Conservation (phyloP, 2,888 invertebrate genomes). For the Buathra laborator region DNA sequence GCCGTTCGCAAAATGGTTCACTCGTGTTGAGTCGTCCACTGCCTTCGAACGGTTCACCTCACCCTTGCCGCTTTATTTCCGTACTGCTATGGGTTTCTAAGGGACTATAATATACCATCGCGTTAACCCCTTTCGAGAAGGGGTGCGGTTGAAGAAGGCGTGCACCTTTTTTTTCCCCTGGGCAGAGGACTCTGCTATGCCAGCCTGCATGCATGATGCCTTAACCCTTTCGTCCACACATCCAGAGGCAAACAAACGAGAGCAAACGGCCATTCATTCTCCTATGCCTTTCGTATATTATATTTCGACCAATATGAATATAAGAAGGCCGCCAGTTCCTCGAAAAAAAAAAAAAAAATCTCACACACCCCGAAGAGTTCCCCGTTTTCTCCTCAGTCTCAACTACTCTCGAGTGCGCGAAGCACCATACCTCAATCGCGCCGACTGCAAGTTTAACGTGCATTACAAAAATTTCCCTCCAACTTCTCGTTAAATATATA, state of each 20-base stretch:
- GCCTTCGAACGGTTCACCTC: conserved; percentile 30
- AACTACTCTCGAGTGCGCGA: conserved; percentile 56
- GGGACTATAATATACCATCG: conserved; percentile 25
- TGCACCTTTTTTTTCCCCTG: conserved; percentile 65
- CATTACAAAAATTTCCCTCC: conserved; percentile 1
- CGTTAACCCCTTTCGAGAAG: conserved; percentile 52
- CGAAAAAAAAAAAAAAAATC: conserved; percentile 39
- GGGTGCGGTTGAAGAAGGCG: conserved; percentile 73
- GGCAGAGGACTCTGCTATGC: conserved; percentile 46
- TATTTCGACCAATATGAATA: conserved; percentile 55
- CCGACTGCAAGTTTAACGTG: neutral
- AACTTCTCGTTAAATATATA: neutral
- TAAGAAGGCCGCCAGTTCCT: conserved; percentile 55
- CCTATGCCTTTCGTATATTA: conserved; percentile 40
- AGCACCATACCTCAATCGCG: conserved; percentile 51
- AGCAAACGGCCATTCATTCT: conserved; percentile 59
- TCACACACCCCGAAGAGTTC: conserved; percentile 42
- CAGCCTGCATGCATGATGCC: neutral
- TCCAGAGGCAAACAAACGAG: conserved; percentile 38
- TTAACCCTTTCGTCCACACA: conserved; percentile 36
- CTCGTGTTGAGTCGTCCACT: conserved; percentile 36
- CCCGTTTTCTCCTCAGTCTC: conserved; percentile 54
- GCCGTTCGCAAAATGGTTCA: conserved; percentile 22
- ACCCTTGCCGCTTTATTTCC: conserved; percentile 20
- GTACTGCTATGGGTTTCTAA: neutral